phyloP scores from a whole-genome alignment of 2,888 invertebrate genomes.

The Dicyrtomina minuta region DNA sequence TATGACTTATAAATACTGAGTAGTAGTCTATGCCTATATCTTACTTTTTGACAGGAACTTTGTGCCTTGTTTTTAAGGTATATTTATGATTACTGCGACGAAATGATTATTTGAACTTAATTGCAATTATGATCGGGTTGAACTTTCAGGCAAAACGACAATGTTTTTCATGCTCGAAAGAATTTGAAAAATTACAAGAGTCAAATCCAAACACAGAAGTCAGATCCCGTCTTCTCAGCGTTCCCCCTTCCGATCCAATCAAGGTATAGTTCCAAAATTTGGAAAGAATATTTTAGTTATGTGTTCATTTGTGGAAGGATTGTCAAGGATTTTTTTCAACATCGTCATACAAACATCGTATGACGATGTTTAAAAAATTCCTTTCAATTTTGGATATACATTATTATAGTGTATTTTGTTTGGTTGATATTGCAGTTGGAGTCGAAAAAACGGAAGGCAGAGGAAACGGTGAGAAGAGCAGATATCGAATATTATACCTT shows the following conservation, averaged over 20 bases:
- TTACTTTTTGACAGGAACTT: not conserved
- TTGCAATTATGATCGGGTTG: no score
- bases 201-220: conserved; percentile 33
- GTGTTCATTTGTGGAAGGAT: not conserved
- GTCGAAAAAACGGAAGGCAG: conserved; percentile 83
- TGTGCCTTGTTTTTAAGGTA: not conserved
- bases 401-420: not conserved
- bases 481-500: conserved; percentile 91
- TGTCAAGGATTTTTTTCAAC: no score
- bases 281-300: not conserved
- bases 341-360: no score
- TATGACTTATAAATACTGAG: not conserved
- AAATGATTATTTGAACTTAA: no score
- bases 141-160: conserved; percentile 67
- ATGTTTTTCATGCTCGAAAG: conserved; percentile 81
- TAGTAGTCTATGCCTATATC: no score
- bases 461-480: conserved; percentile 85
- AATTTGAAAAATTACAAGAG: conserved; percentile 89
- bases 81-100: no score
- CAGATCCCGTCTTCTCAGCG: conserved; percentile 50
- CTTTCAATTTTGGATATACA: no score
- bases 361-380: no score
- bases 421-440: conserved; percentile 62
- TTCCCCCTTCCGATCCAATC: conserved; percentile 52
- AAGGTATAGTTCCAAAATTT: conserved; percentile 43